These are phyloP conservation scores for Macrobrachium nipponense DNA, from an alignment of 1,140 invertebrate genomes.

Conservation along the genomic window DNA sequence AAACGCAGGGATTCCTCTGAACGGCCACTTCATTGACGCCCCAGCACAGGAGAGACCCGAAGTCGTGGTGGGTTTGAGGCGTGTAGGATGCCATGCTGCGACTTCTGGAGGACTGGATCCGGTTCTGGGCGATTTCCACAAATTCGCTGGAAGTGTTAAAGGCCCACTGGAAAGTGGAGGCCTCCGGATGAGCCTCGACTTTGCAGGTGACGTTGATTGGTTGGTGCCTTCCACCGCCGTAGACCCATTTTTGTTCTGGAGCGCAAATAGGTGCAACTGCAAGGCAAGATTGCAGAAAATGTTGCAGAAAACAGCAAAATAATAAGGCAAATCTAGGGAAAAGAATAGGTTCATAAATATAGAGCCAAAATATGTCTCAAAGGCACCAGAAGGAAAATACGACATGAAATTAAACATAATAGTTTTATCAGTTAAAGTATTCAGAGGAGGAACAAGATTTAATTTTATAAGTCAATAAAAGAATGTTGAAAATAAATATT, in stretches of 20 bases:
- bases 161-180: conserved; percentile 56
- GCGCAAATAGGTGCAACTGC: conserved; percentile 56
- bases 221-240: conserved; percentile 52
- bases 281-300: too few species aligned
- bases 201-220: conserved; percentile 57
- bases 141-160: conserved; percentile 61
- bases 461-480: too few species aligned
- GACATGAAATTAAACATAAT: too few species aligned
- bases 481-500: too few species aligned
- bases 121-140: conserved; percentile 40
- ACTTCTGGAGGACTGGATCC: conserved; percentile 15
- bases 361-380: too few species aligned
- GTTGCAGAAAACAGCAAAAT: too few species aligned
- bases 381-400: too few species aligned
- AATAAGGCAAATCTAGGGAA: too few species aligned
- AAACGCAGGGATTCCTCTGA: conserved; percentile 77
- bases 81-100: conserved; percentile 76
- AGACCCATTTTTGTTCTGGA: conserved; percentile 54
- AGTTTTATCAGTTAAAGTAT: too few species aligned
- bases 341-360: too few species aligned
- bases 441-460: too few species aligned
- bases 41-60: conserved; percentile 77
- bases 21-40: conserved; percentile 76
- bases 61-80: conserved; percentile 82
- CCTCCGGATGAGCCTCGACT: conserved; percentile 48